A percentile compares a stretch with the other conserved stretches of the same genome.
Conservation (phyloP, 1,140 invertebrate genomes). For the Drosophila obscura region DNA sequence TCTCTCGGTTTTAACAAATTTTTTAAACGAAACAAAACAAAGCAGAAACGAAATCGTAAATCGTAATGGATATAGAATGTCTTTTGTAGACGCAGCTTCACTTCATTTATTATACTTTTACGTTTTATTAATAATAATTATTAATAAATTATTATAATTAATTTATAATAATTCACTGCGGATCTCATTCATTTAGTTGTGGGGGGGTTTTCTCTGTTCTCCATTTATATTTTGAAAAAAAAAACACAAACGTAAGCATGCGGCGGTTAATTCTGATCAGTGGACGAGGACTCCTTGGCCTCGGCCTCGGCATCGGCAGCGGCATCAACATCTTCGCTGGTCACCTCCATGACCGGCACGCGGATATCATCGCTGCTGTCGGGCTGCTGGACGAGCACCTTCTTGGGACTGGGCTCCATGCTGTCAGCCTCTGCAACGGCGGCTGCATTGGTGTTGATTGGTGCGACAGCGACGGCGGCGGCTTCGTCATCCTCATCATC, state of each 20-base stretch:
- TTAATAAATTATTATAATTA: slow-evolving; percentile 82
- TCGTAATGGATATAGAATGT: slow-evolving; percentile 50
- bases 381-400: slow-evolving; percentile 55
- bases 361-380: slow-evolving; percentile 62
- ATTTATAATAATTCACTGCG: slow-evolving; percentile 74
- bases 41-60: slow-evolving; percentile 14
- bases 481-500: slow-evolving; percentile 65
- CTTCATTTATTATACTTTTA: slow-evolving; percentile 74
- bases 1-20: slow-evolving; percentile 45
- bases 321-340: slow-evolving; percentile 37
- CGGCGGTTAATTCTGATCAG: slow-evolving; percentile 36
- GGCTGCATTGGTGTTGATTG: slow-evolving; percentile 11
- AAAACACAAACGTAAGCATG: slow-evolving; percentile 45
- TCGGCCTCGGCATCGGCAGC: slow-evolving; percentile 50
- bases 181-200: slow-evolving; percentile 59
- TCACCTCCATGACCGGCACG: slow-evolving; percentile 14
- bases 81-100: slow-evolving; percentile 54
- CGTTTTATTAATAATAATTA: slow-evolving; percentile 72
- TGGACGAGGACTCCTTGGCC: slow-evolving; percentile 41
- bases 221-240: slow-evolving; percentile 37
- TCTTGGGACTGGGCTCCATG: slow-evolving; percentile 78
- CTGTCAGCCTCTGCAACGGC: slow-evolving; percentile 63
- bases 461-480: slow-evolving; percentile 8
- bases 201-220: slow-evolving; percentile 20
- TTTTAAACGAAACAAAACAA: slow-evolving; percentile 37